These are phyloP conservation scores for Phrynocephalus forsythii DNA, from an alignment of 2,797 vertebrate species.

Conservation along the genomic window DNA sequence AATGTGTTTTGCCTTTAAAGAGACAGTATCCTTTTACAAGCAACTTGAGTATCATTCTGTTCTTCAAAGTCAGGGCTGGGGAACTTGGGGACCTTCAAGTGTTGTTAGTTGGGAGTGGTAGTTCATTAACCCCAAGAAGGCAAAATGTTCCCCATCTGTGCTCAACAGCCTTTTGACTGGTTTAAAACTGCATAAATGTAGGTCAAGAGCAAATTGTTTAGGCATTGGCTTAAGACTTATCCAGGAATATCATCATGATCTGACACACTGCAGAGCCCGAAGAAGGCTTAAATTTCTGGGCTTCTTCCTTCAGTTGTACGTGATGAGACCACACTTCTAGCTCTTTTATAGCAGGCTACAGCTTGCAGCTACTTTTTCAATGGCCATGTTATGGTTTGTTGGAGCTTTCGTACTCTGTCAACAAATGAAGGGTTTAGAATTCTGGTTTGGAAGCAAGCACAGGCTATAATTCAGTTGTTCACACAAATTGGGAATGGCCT, in stretches of 20 bases:
- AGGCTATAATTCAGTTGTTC: not conserved
- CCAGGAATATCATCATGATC: not conserved
- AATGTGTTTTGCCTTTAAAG: constrained; percentile 62
- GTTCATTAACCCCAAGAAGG: not conserved
- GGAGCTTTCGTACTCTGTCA: no score
- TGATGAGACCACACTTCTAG: not conserved
- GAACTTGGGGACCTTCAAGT: not conserved
- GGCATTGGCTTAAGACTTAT: not conserved
- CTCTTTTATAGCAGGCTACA: not conserved
- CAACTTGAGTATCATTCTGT: not conserved
- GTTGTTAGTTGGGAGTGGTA: not conserved
- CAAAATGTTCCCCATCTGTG: not conserved
- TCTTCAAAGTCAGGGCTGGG: not conserved
- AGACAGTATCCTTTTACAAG: constrained; percentile 75
- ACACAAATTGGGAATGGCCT: not conserved
- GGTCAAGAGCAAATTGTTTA: not conserved
- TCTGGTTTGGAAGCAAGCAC: not conserved
- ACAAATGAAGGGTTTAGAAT: not conserved
- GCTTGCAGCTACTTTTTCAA: not conserved
- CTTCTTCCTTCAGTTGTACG: not conserved
- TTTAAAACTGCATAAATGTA: not conserved
- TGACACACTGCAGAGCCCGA: not conserved
- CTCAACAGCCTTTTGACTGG: not conserved
- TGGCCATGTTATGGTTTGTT: not conserved
- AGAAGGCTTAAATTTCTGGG: not conserved